These are phyloP conservation scores for Styela clava DNA, from an alignment of 23 tunicate species.

Conservation along the genomic window DNA sequence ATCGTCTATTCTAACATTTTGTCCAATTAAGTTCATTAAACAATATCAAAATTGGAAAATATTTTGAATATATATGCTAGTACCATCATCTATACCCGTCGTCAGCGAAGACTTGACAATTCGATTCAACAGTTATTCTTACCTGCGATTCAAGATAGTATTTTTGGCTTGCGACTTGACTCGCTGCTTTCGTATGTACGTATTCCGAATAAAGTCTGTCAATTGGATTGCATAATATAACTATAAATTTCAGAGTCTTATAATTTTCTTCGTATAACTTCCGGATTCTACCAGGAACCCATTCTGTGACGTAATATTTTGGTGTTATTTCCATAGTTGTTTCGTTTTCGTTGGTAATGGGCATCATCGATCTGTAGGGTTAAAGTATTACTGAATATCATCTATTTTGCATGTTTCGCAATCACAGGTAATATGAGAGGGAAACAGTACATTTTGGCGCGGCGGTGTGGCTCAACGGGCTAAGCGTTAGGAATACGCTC, in stretches of 20 bases:
- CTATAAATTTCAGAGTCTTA: background rate
- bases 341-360: background rate
- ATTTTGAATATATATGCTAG: no score
- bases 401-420: no score
- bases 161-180: background rate
- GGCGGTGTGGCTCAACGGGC: no score
- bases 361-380: conserved; percentile 3
- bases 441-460: no score
- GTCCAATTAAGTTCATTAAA: no score
- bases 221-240: background rate
- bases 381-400: background rate
- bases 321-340: conserved; percentile 11
- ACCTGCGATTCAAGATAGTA: background rate
- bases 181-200: background rate
- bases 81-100: no score
- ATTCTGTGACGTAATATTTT: background rate
- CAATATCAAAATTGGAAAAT: no score
- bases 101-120: no score
- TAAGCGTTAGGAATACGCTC: no score
- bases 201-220: conserved; percentile 3
- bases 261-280: background rate
- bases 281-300: background rate
- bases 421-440: no score
- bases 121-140: no score
- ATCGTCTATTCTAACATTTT: no score